Base-by-base conservation (phyloP, 2,113 vertebrate species). In the Thamnaconus septentrionalis region DNA sequence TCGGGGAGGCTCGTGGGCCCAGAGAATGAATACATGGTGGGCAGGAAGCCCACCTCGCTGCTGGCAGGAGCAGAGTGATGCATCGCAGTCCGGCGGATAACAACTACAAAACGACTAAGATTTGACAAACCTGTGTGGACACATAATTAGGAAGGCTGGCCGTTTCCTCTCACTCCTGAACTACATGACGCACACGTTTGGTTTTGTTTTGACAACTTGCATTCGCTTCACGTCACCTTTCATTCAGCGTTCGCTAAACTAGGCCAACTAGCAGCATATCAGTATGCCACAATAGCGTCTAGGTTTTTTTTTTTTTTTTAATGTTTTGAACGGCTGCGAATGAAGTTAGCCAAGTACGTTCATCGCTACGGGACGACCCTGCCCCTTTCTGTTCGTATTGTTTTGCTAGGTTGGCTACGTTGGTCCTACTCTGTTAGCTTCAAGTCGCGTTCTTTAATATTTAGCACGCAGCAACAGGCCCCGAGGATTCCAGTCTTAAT, bases 21-120 rank as follows among this genome's bases (percentile, higher is more conserved):
- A 44, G 87, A 76, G 43, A 90, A 85, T 4, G 89, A 69, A 59
- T 81, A 90, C 86, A 90, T 78, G 66, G 79, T 78, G 31, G 90
- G 81, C 59, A 89, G 67, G 42, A 82, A 87, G 4, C 85, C 82
- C 70, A 89, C 31, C 41, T 82, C 77, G 8, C 76, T 77, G 73
- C 71, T 76, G 39, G 81, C 57, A 11, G 84, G 62, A 41, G 71
- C 76, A 41, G 85, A 64, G 8, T 80, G 88, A 53, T 90, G 88
- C 87, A 91, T 85, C 42, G 6, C 53, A 61, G 47, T 63, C 49
- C 63, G 59, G 53, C 54, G 4, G 56, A 7, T 49, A 64, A 58
- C 9, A 40, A 56, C 69, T 49, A 59, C 9, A 61, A 46, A 44
- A 70, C 8, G 51, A 7, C 49, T 43, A 44, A 56, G 4, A n/a